Evolutionary conservation across 2,797 vertebrate species (phyloP), one percentile per base, ranked within the genome.

Genomic region (Alectoris magna): DNA sequence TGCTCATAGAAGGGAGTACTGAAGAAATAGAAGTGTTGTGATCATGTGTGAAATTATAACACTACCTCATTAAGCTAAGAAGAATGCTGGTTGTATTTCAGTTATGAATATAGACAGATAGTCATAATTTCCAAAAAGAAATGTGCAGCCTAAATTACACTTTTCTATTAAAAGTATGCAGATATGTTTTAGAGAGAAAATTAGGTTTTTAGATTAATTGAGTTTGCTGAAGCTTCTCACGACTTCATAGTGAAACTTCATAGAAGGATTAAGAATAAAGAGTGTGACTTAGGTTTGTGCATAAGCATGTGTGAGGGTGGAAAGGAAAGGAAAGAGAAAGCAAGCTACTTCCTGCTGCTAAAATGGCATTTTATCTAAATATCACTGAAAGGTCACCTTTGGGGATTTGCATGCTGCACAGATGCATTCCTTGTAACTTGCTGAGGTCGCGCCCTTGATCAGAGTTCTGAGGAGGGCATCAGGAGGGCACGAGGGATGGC

Each of bases 91-190:
- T 90, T 96, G 5, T 18, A 79, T 83, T 93, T 96, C 36, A 29
- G 3, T 64, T 69, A 44, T 94, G 76, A 86, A 43, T 82, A 59
- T 26, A 68, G 53, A 81, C 14, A 94, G 91, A 89, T 80, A 88
- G 78, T 88, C 58, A 91, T 94, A 56, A 53, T 63, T 89, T 95
- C 58, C 86, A 93, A 70, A 75, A 38, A 87, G 39, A 75, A 67
- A 66, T 55, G 58, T 84, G 69, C 94, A 85, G 69, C 90, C 93
- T 95, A 86, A 95, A 96, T 94, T 85, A 53, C 36, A 69, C 6
- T 85, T 96, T 93, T 79, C 91, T 96, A 78, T 97, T 95, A 95
- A 95, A 92, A 96, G 81, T 51, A 82, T 56, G 59, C 68, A 79
- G 69, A 90, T 92, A 87, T 84, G 39, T 86, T 80, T 44, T 79